Conservation (phyloP, 1,140 invertebrate genomes). For the Apis dorsata region DNA sequence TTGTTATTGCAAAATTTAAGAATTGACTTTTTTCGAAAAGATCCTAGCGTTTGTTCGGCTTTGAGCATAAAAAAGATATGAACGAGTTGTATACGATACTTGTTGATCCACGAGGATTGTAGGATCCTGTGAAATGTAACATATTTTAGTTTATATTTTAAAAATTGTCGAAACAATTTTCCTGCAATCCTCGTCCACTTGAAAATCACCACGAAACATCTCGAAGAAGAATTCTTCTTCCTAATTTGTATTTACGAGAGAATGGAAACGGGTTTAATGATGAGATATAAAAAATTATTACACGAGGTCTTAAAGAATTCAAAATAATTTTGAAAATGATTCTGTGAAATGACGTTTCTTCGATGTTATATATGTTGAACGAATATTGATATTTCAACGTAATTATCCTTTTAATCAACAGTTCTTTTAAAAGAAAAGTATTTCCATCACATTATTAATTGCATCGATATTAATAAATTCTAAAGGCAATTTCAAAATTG, state of each 20-base stretch:
- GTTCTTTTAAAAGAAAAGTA: too few species aligned
- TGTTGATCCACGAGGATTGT: neutral
- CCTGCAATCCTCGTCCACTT: neutral
- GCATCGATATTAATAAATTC: too few species aligned
- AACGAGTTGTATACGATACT: neutral
- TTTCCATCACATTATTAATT: too few species aligned
- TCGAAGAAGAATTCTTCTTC: neutral
- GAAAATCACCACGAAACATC: neutral
- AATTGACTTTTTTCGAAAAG: neutral
- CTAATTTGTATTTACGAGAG: neutral
- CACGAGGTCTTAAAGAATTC: too few species aligned
- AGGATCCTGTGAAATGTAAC: neutral
- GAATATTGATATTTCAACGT: too few species aligned
- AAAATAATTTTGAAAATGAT: neutral
- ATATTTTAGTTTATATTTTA: neutral
- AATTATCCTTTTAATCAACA: too few species aligned
- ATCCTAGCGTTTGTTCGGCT: slow-evolving; percentile 43
- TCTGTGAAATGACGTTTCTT: neutral
- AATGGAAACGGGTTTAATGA: neutral
- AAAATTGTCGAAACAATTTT: too few species aligned
- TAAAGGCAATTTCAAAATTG: too few species aligned
- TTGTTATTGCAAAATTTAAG: too few species aligned
- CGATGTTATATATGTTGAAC: too few species aligned
- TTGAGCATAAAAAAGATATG: slow-evolving; percentile 7
- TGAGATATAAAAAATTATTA: neutral